phyloP scores from a whole-genome alignment of 2,888 invertebrate species.

The Hypomecis punctinalis region DNA sequence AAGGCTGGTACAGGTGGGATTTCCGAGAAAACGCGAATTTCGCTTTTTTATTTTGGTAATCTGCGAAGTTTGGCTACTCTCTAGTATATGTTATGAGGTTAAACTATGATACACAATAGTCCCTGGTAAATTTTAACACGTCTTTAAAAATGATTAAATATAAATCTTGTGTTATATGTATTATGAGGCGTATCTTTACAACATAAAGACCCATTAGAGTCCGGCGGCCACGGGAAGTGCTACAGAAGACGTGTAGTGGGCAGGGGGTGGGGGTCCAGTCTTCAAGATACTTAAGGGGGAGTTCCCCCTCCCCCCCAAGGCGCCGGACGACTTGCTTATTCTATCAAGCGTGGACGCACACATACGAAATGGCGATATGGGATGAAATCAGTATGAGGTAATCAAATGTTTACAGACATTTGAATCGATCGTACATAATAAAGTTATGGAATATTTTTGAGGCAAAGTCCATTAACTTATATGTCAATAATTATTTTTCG shows the following conservation, averaged over 20 bases:
- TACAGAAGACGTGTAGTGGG: slow-evolving; percentile 82
- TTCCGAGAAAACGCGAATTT: too few species aligned
- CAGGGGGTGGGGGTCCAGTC: slow-evolving; percentile 80
- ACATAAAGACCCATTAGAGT: slow-evolving; percentile 78
- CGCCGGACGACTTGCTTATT: slow-evolving; percentile 84
- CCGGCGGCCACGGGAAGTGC: slow-evolving; percentile 79
- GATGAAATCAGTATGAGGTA: slow-evolving; percentile 23
- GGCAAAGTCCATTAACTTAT: too few species aligned
- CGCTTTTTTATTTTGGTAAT: too few species aligned
- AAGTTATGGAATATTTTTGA: too few species aligned
- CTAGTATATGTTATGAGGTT: too few species aligned
- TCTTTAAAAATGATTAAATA: slow-evolving; percentile 3
- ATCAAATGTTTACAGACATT: too few species aligned
- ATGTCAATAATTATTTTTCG: too few species aligned
- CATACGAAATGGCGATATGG: slow-evolving; percentile 49
- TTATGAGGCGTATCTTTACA: slow-evolving; percentile 61
- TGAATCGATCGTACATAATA: too few species aligned
- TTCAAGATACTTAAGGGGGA: slow-evolving; percentile 80
- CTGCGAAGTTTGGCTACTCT: too few species aligned
- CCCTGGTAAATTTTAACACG: background rate
- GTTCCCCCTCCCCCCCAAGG: slow-evolving; percentile 63
- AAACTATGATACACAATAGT: background rate
- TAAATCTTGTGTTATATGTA: slow-evolving; percentile 31
- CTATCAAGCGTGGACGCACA: slow-evolving; percentile 83
- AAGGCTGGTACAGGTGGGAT: too few species aligned